These are phyloP conservation scores for Pogonophryne albipinna DNA, from an alignment of 2,797 vertebrate genomes.

Conservation along the genomic window DNA sequence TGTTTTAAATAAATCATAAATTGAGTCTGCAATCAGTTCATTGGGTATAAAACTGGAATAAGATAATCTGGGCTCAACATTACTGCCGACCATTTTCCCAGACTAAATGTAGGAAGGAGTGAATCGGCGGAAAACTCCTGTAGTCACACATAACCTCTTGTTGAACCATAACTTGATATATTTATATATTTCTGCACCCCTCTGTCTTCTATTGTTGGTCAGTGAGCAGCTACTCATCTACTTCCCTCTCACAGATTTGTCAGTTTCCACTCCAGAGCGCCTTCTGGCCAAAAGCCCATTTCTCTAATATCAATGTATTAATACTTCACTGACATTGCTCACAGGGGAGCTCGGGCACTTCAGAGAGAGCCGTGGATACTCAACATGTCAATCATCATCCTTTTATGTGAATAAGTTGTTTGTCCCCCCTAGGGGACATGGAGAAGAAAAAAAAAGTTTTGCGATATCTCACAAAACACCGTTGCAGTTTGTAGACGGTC, in stretches of 20 bases:
- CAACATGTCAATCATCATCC: constrained; percentile 5
- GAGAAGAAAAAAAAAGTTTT: too few relatives aligned
- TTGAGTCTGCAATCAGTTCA: too few relatives aligned
- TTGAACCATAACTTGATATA: neutral
- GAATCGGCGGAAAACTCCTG: too few relatives aligned
- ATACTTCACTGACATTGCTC: constrained; percentile 13
- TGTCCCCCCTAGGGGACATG: too few relatives aligned
- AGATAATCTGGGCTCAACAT: too few relatives aligned
- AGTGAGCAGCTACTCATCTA: neutral
- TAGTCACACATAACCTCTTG: too few relatives aligned
- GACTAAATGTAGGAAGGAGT: too few relatives aligned
- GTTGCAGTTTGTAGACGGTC: too few relatives aligned
- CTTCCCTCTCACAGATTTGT: neutral
- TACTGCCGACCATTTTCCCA: too few relatives aligned
- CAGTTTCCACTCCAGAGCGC: neutral
- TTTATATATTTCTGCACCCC: neutral
- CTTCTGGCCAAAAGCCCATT: constrained; percentile 8
- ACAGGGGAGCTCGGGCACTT: neutral
- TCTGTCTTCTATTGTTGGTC: neutral
- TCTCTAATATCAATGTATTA: constrained; percentile 18
- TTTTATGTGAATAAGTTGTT: neutral
- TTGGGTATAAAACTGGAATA: too few relatives aligned
- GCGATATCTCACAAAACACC: too few relatives aligned
- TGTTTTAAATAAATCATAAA: too few relatives aligned
- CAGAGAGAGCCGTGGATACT: neutral